Evolutionary conservation across 2,888 invertebrate species (phyloP).

Genomic region (Meganola albula): DNA sequence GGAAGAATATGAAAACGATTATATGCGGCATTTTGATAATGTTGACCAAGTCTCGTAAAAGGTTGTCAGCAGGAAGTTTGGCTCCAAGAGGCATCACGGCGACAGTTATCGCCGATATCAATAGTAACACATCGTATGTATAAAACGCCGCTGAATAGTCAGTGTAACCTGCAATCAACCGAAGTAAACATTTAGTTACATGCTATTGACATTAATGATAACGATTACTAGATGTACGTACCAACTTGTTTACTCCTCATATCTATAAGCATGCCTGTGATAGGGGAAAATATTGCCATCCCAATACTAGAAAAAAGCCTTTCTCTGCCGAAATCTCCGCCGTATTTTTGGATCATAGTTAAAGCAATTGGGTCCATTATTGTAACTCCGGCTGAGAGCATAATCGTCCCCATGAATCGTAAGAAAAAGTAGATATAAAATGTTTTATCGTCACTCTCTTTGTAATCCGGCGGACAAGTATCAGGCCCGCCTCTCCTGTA

Average conservation of each 20-base stretch:
- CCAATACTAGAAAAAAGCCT: conserved; percentile 88
- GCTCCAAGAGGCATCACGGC: conserved; percentile 87
- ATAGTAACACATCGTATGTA: conserved; percentile 84
- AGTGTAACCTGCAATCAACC: conserved; percentile 81
- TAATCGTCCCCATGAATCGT: conserved; percentile 87
- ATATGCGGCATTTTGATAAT: conserved; percentile 88
- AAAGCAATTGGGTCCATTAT: conserved; percentile 93
- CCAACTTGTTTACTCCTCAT: conserved; percentile 79
- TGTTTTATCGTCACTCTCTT: conserved; percentile 85
- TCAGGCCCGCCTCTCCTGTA: conserved; percentile 84
- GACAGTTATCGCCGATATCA: conserved; percentile 85
- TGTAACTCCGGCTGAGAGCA: conserved; percentile 90
- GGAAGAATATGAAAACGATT: conserved; percentile 86
- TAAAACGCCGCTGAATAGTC: conserved; percentile 94
- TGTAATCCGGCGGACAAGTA: conserved; percentile 88
- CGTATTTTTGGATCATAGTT: conserved; percentile 89
- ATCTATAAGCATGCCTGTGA: conserved; percentile 88
- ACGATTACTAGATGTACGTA: conserved; percentile 59
- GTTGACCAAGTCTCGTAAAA: conserved; percentile 84
- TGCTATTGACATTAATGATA: conserved; percentile 64
- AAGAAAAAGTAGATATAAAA: conserved; percentile 91
- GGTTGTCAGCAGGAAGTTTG: conserved; percentile 86
- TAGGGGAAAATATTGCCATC: conserved; percentile 89
- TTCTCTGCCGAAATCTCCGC: conserved; percentile 89
- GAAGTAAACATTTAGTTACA: conserved; percentile 48